Evolutionary conservation across 2,888 invertebrate genomes (phyloP).

Genomic region (Noctua janthe): DNA sequence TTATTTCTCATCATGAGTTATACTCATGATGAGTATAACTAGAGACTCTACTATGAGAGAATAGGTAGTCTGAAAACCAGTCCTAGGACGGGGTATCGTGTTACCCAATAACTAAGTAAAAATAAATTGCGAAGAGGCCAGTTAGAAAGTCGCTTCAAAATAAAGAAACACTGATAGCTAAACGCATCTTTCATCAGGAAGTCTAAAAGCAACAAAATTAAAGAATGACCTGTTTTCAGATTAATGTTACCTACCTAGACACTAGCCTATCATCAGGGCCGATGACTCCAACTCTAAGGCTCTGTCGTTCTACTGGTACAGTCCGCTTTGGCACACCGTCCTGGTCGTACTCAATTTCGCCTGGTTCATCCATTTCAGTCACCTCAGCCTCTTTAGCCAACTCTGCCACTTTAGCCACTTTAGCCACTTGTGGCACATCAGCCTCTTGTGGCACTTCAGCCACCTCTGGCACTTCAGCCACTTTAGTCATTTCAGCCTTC

Average conservation of each 20-base stretch:
- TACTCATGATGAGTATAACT: too few species aligned
- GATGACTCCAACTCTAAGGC: slow-evolving; percentile 14
- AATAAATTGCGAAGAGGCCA: too few species aligned
- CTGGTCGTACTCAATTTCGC: slow-evolving; percentile 12
- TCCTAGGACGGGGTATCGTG: too few species aligned
- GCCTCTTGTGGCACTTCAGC: neutral
- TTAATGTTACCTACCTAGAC: slow-evolving; percentile 28
- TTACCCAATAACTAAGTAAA: too few species aligned
- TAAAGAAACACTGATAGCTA: neutral
- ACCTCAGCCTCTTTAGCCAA: neutral
- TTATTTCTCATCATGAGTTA: too few species aligned
- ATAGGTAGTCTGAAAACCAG: too few species aligned
- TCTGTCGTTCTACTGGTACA: slow-evolving; percentile 18
- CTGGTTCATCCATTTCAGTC: neutral
- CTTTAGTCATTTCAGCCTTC: neutral
- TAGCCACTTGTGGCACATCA: neutral
- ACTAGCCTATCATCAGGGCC: slow-evolving; percentile 34
- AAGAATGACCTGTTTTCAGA: neutral
- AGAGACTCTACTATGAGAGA: too few species aligned
- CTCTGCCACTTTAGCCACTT: neutral
- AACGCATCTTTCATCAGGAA: neutral
- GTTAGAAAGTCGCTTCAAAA: too few species aligned
- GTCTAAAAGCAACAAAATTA: neutral
- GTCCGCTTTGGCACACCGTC: slow-evolving; percentile 25
- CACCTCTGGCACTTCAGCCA: neutral